These are phyloP conservation scores for Leptopterna dolabrata DNA, from an alignment of 2,888 invertebrate species.

Conservation along the genomic window DNA sequence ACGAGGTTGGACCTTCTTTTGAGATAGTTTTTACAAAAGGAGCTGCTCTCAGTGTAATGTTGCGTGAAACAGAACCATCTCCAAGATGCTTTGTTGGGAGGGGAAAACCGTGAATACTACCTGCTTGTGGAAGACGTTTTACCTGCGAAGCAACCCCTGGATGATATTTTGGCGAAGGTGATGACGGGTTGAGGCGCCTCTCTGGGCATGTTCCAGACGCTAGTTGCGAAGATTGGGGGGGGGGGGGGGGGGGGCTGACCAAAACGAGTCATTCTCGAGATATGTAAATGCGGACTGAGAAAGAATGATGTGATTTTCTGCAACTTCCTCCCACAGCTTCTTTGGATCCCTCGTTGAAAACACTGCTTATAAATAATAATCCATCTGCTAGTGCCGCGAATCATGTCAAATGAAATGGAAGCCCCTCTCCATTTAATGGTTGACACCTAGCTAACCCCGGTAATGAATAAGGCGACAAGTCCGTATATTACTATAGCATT, in stretches of 20 bases:
- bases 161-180: slow-evolving; percentile 27
- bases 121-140: neutral
- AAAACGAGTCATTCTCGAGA: slow-evolving; percentile 13
- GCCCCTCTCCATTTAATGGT: neutral
- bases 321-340: neutral
- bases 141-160: neutral
- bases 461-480: neutral
- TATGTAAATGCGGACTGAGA: slow-evolving; percentile 15
- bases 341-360: neutral
- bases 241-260: slow-evolving; percentile 6
- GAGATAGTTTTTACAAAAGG: neutral
- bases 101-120: neutral
- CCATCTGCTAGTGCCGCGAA: neutral
- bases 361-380: neutral
- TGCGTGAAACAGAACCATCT: neutral
- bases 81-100: neutral
- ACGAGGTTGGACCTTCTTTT: neutral
- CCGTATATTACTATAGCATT: neutral
- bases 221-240: too few relatives aligned
- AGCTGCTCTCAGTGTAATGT: neutral
- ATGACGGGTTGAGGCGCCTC: slow-evolving; percentile 43
- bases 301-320: slow-evolving; percentile 12
- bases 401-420: neutral
- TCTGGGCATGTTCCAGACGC: neutral
- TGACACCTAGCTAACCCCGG: neutral